Evolutionary conservation across 2,113 vertebrate genomes (phyloP).

Genomic region (Chionis minor): DNA sequence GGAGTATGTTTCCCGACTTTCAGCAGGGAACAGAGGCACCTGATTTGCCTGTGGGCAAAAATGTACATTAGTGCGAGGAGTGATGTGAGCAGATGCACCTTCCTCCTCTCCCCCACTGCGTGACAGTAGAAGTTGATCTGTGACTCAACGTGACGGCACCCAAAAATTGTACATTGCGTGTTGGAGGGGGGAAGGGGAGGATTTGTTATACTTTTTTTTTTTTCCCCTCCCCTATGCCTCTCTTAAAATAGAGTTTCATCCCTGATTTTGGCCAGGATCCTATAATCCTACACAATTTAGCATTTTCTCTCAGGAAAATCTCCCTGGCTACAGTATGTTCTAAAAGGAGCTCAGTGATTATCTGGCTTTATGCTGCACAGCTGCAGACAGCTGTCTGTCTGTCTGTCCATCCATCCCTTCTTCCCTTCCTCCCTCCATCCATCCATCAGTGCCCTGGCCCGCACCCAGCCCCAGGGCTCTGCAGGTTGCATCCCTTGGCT

Average conservation of each 20-base stretch:
- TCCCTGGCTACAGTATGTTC: conserved; percentile 63
- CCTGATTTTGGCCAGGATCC: conserved; percentile 67
- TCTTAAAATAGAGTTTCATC: conserved; percentile 73
- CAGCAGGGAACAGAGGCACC: not conserved
- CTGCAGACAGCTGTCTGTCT: not conserved
- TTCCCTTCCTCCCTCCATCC: no score
- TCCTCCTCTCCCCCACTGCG: not conserved
- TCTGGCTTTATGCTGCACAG: conserved; percentile 32
- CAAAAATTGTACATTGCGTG: not conserved
- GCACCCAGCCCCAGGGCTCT: not conserved
- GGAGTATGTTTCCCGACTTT: not conserved
- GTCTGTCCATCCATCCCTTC: not conserved
- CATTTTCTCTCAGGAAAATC: conserved; percentile 70
- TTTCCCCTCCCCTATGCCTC: not conserved
- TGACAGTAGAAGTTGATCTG: not conserved
- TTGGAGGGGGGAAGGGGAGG: not conserved
- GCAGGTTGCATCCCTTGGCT: not conserved
- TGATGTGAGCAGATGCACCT: conserved; percentile 24
- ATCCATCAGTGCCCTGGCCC: not conserved
- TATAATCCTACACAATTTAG: conserved; percentile 65
- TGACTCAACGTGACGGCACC: not conserved
- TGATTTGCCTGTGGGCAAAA: not conserved
- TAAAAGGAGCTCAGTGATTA: conserved; percentile 65
- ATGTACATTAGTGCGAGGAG: not conserved
- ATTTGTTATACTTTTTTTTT: not conserved